A percentile compares a stretch with the other conserved stretches of the same genome.
Evolutionary conservation across 1,140 invertebrate species (phyloP).

Genomic region (Cheumatopsyche charites): DNA sequence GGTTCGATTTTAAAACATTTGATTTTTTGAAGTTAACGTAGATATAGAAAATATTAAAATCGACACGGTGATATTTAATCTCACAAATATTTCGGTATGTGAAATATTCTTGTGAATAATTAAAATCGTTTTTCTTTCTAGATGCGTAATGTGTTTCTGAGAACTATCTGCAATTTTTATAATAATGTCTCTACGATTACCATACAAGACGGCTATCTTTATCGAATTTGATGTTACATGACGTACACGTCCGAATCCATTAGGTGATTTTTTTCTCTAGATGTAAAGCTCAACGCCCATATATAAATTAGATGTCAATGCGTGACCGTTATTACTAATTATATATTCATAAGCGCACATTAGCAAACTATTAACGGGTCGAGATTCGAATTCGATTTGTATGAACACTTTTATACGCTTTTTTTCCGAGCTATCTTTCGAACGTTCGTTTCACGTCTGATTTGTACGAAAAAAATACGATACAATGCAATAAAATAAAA

Average conservation of each 20-base stretch:
- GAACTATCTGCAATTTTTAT: too few relatives aligned
- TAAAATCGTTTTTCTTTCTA: too few relatives aligned
- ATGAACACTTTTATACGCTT: background rate
- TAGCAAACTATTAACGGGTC: conserved; percentile 7
- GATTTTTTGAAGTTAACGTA: too few relatives aligned
- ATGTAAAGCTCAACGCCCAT: background rate
- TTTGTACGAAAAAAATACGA: too few relatives aligned
- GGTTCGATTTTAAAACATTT: too few relatives aligned
- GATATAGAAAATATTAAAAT: too few relatives aligned
- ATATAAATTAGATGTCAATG: conserved; percentile 18
- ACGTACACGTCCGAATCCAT: conserved; percentile 22
- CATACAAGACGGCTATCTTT: conserved; percentile 2
- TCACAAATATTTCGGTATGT: too few relatives aligned
- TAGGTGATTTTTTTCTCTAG: conserved; percentile 6
- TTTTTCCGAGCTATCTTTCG: background rate
- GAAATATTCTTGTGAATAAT: too few relatives aligned
- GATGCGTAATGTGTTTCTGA: too few relatives aligned
- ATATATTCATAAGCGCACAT: conserved; percentile 22
- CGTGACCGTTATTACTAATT: conserved; percentile 16
- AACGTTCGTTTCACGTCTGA: background rate
- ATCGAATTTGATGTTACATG: conserved; percentile 15
- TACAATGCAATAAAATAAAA: too few relatives aligned
- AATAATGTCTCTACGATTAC: too few relatives aligned
- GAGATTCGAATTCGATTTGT: conserved; percentile 1
- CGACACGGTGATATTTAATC: too few relatives aligned